phyloP scores from a whole-genome alignment of 1,140 invertebrate species.

The Cyphomyrmex costatus region DNA sequence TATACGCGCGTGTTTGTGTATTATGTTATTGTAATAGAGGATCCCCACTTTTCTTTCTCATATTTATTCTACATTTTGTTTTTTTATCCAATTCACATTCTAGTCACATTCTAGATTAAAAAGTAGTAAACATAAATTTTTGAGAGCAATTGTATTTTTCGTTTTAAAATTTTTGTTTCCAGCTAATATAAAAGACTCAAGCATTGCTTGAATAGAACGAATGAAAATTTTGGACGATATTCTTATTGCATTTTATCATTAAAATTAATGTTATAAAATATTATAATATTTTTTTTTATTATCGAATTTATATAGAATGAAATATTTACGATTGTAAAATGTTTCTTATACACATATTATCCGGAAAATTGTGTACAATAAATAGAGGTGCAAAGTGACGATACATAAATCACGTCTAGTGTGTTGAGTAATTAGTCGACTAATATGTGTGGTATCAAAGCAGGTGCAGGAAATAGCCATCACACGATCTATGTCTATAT shows the following conservation, averaged over 20 bases:
- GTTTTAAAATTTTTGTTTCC: background rate
- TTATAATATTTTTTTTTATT: background rate
- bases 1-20: too few species aligned
- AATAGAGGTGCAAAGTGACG: background rate
- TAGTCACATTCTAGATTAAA: too few species aligned
- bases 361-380: background rate
- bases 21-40: too few species aligned
- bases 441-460: conserved; percentile 60
- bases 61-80: too few species aligned
- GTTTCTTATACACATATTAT: background rate
- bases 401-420: conserved; percentile 23
- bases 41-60: too few species aligned
- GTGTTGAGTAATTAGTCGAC: conserved; percentile 60
- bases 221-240: background rate
- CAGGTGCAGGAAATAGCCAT: conserved; percentile 68
- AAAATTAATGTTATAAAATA: conserved; percentile 6
- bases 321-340: background rate
- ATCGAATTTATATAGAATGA: background rate
- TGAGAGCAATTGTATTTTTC: background rate
- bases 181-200: background rate
- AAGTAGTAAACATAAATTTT: background rate
- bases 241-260: background rate
- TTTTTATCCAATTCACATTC: too few species aligned
- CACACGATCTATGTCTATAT: conserved; percentile 37
- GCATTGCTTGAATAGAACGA: background rate